A percentile compares a stretch with the other conserved stretches of the same genome.
Evolutionary conservation across 2,888 invertebrate genomes (phyloP).

Genomic region (Exephanes ischioxanthus): DNA sequence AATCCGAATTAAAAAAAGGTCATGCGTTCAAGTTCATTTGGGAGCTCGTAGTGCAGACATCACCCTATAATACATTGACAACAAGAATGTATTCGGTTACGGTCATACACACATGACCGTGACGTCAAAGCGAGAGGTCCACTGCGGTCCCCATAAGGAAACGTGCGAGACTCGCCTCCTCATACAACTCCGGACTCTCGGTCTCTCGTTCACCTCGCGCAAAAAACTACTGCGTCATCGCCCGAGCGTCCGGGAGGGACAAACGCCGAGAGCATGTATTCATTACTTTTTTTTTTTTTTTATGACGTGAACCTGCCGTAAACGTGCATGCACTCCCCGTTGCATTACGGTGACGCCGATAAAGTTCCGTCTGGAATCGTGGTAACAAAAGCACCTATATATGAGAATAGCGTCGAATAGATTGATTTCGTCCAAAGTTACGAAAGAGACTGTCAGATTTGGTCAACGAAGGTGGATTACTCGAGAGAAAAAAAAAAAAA

Average conservation of each 20-base stretch:
- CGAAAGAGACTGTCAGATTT: constrained; percentile 6
- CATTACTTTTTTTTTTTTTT: constrained; percentile 12
- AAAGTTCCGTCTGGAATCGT: constrained; percentile 5
- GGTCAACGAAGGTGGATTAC: constrained; percentile 3
- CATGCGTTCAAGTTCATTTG: neutral
- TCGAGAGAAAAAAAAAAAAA: neutral
- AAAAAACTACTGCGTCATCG: constrained; percentile 75
- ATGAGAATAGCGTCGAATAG: neutral
- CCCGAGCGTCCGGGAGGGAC: constrained; percentile 47
- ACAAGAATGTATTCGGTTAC: constrained; percentile 25
- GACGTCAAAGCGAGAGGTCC: constrained; percentile 70
- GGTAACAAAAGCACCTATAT: neutral
- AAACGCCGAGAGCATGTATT: constrained; percentile 42
- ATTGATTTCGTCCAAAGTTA: neutral
- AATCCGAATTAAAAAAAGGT: neutral
- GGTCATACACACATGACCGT: constrained; percentile 71
- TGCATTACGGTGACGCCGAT: constrained; percentile 4
- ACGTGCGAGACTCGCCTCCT: constrained; percentile 66
- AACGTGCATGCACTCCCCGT: neutral
- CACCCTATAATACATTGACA: neutral
- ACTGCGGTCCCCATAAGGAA: constrained; percentile 76
- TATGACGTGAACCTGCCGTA: neutral
- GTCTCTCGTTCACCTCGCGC: constrained; percentile 75
- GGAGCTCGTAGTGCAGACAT: neutral
- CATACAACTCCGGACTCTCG: constrained; percentile 32